Evolutionary conservation across 2,797 vertebrate species (phyloP).

Genomic region (Hypotaenidia okinawae): DNA sequence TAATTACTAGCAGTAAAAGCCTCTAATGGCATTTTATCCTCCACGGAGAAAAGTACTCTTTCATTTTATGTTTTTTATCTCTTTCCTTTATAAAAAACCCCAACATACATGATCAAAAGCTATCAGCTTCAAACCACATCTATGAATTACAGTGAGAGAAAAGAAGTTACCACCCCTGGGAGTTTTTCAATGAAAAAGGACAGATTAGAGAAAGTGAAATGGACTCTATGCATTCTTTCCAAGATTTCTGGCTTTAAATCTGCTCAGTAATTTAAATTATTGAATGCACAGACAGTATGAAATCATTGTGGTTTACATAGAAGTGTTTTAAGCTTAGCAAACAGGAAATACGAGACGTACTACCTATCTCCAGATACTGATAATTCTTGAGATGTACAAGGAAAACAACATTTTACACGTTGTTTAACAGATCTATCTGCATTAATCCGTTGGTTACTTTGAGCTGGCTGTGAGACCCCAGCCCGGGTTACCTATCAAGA

Average conservation of each 20-base stretch:
- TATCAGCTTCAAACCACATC: conserved; percentile 46
- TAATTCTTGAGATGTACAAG: neutral
- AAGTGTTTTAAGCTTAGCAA: neutral
- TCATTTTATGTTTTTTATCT: neutral
- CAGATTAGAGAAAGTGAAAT: conserved; percentile 63
- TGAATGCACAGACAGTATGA: conserved; percentile 5
- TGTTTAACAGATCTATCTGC: neutral
- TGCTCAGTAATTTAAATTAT: conserved; percentile 56
- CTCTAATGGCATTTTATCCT: conserved; percentile 19
- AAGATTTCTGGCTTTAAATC: conserved; percentile 61
- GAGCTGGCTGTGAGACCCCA: neutral
- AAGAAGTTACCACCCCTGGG: conserved; percentile 36
- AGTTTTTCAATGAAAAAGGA: conserved; percentile 60
- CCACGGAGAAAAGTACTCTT: neutral
- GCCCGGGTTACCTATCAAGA: neutral
- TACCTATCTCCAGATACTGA: neutral
- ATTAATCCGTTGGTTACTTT: neutral
- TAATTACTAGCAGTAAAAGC: conserved; percentile 31
- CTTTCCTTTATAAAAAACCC: neutral
- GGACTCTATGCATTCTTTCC: conserved; percentile 33
- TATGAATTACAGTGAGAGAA: conserved; percentile 55
- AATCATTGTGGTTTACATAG: conserved; percentile 36
- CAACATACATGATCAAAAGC: conserved; percentile 64
- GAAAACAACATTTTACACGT: neutral
- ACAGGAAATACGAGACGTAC: neutral